A percentile compares a stretch with the other conserved stretches of the same genome.
These are phyloP conservation scores for Gyrodactylus salaris DNA, from an alignment of 1,140 invertebrate species.

Conservation along the genomic window DNA sequence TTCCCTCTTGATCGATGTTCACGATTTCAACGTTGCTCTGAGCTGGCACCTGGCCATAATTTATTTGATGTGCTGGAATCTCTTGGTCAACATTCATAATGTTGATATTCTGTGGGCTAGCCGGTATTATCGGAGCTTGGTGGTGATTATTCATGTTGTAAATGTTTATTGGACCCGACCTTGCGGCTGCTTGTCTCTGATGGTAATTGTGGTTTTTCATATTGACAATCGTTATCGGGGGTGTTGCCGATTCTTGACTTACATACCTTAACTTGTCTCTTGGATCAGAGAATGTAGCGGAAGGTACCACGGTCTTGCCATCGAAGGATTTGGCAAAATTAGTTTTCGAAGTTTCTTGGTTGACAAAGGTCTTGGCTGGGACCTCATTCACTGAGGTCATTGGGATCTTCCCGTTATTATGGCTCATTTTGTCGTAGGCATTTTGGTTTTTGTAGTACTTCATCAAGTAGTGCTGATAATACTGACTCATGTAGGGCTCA, in stretches of 20 bases:
- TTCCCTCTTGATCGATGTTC: too few relatives aligned
- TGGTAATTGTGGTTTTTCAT: not conserved
- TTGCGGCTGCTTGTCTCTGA: not conserved
- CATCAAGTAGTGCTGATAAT: not conserved
- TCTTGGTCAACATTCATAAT: not conserved
- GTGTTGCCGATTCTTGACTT: not conserved
- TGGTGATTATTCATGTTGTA: not conserved
- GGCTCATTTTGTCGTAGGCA: too few relatives aligned
- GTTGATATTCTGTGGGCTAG: not conserved
- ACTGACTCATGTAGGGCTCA: not conserved
- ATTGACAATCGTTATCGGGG: not conserved
- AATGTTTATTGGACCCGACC: not conserved
- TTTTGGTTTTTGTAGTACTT: not conserved
- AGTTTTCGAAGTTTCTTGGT: too few relatives aligned
- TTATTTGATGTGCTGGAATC: not conserved
- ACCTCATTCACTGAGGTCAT: too few relatives aligned
- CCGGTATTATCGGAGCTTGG: not conserved
- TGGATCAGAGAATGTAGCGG: not conserved
- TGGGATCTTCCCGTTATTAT: too few relatives aligned
- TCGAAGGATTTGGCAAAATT: not conserved
- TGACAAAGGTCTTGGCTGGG: too few relatives aligned
- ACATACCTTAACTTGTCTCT: not conserved
- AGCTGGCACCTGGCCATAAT: too few relatives aligned
- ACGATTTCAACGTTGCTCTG: not conserved
- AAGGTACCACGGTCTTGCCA: not conserved